Conservation (phyloP, 2,797 vertebrate genomes). For the Coreius guichenoti region DNA sequence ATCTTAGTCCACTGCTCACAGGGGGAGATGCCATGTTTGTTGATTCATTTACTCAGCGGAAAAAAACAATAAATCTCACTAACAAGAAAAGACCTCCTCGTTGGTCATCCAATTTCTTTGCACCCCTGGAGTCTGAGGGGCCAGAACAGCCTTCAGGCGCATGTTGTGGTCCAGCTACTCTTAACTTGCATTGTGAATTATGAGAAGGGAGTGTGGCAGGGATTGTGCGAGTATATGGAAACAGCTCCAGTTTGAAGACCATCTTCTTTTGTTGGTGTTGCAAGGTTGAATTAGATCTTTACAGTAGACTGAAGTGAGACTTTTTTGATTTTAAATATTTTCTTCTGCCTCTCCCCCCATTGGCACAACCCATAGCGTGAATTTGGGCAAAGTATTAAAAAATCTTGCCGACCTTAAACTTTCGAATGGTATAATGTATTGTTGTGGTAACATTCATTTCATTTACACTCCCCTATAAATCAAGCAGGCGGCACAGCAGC, state of each 20-base stretch:
- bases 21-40: slow-evolving; percentile 49
- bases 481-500: too few species aligned
- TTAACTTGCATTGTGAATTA: background rate
- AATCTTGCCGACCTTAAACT: background rate
- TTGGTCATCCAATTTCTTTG: slow-evolving; percentile 66
- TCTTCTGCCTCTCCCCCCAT: background rate
- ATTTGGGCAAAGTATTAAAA: background rate
- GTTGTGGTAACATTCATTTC: too few species aligned
- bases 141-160: slow-evolving; percentile 55
- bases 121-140: slow-evolving; percentile 65
- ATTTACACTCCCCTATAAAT: too few species aligned
- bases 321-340: background rate
- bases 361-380: background rate
- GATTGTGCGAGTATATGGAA: background rate
- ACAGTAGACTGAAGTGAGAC: background rate
- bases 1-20: slow-evolving; percentile 50
- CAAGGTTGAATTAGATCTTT: background rate
- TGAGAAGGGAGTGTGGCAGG: background rate
- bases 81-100: slow-evolving; percentile 55
- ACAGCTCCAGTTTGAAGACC: slow-evolving; percentile 14
- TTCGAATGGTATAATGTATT: background rate
- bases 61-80: slow-evolving; percentile 34
- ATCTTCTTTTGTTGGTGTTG: background rate
- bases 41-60: slow-evolving; percentile 53
- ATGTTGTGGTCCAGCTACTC: slow-evolving; percentile 8